Percentiles rank a stretch among this genome's conserved stretches.
Evolutionary conservation across 2,797 vertebrate genomes (phyloP).

Genomic region (Heterohyrax brucei): DNA sequence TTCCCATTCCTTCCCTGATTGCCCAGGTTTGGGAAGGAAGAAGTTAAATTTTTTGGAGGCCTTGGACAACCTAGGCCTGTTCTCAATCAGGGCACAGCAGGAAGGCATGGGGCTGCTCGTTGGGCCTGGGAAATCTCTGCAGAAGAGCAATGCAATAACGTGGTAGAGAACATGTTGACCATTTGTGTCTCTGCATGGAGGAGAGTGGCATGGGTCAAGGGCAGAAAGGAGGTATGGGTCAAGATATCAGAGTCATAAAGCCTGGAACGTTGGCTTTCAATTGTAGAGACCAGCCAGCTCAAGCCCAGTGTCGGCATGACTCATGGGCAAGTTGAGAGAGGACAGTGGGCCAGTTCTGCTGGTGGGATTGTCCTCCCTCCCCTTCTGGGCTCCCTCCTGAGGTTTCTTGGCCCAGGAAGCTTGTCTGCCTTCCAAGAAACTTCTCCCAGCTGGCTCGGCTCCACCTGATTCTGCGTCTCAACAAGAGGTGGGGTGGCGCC

Average conservation of each 20-base stretch:
- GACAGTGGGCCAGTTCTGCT: not conserved
- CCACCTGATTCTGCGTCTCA: not conserved
- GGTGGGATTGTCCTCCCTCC: not conserved
- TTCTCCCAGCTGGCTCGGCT: conserved; percentile 63
- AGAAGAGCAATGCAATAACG: conserved; percentile 49
- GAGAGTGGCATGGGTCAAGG: not conserved
- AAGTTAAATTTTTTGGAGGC: conserved; percentile 77
- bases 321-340: not conserved
- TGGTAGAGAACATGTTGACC: conserved; percentile 65
- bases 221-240: not conserved
- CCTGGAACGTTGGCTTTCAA: conserved; percentile 13
- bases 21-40: conserved; percentile 71
- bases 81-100: conserved; percentile 77
- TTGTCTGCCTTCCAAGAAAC: conserved; percentile 73
- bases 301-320: not conserved
- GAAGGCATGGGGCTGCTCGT: conserved; percentile 70
- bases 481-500: not conserved
- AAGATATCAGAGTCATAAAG: not conserved
- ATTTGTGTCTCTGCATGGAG: not conserved
- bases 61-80: conserved; percentile 63
- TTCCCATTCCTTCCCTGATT: not conserved
- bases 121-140: conserved; percentile 15
- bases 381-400: conserved; percentile 66
- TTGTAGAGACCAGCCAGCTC: not conserved
- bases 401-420: conserved; percentile 75